These are phyloP conservation scores for Tetrao urogallus DNA, from an alignment of 2,113 vertebrate species.

Conservation along the genomic window DNA sequence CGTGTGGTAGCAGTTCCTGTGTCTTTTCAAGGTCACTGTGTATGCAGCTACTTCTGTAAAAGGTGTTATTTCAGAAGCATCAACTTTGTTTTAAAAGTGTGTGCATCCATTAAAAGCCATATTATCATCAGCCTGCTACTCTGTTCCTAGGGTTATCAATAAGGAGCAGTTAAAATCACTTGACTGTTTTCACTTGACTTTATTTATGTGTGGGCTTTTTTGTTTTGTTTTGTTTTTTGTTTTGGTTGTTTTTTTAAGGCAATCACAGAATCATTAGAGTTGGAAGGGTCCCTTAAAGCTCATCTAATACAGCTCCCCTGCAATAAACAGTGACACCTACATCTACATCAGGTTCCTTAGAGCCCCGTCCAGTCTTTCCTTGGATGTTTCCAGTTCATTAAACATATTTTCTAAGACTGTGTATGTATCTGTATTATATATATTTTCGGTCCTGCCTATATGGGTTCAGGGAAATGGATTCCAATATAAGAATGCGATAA, in stretches of 20 bases:
- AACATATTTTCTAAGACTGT: not conserved
- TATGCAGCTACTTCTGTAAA: not conserved
- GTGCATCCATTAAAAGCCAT: slow-evolving; percentile 39
- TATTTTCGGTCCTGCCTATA: not conserved
- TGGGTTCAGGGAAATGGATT: not conserved
- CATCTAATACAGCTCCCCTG: no score
- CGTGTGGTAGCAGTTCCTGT: not conserved
- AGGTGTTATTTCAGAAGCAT: slow-evolving; percentile 39
- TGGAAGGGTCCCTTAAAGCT: no score
- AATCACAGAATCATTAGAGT: not conserved
- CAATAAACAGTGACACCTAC: no score
- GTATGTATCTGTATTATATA: not conserved
- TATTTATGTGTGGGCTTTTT: slow-evolving; percentile 8
- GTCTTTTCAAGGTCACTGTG: slow-evolving; percentile 39
- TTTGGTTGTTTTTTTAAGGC: not conserved
- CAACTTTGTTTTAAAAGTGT: slow-evolving; percentile 39
- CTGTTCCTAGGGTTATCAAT: slow-evolving; percentile 9
- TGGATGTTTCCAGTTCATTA: not conserved
- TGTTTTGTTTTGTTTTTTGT: slow-evolving; percentile 7
- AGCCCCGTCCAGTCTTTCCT: no score
- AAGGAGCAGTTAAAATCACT: slow-evolving; percentile 23
- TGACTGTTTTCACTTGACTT: slow-evolving; percentile 9
- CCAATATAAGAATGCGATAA: not conserved
- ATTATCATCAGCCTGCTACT: slow-evolving; percentile 51
- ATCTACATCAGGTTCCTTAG: no score